phyloP scores from a whole-genome alignment of 2,888 invertebrate genomes.

The Synergus umbraculus region DNA sequence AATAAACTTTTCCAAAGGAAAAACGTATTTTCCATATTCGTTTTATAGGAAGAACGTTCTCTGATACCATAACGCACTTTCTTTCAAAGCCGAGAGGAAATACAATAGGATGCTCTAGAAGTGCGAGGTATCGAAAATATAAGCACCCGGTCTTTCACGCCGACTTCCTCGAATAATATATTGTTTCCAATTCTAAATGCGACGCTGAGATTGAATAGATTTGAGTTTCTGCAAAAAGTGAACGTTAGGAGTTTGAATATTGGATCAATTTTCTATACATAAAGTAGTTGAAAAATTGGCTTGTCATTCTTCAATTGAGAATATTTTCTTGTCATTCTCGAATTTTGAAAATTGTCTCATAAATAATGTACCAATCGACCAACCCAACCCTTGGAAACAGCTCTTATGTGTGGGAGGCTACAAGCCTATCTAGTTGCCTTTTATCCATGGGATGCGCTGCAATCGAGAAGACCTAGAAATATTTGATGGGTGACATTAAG shows the following conservation, averaged over 20 bases:
- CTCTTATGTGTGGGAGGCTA: background rate
- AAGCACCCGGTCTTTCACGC: background rate
- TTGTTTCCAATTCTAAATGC: background rate
- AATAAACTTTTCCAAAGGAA: background rate
- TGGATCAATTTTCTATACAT: no score
- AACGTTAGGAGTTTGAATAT: no score
- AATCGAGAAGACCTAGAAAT: background rate
- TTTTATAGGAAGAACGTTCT: background rate
- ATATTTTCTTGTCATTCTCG: no score
- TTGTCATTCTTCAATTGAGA: no score
- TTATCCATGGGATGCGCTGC: background rate
- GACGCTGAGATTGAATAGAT: no score
- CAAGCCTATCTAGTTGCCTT: background rate
- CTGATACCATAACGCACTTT: conserved; percentile 37
- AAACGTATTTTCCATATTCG: conserved; percentile 11
- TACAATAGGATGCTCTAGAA: conserved; percentile 1
- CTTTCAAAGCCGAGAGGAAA: background rate
- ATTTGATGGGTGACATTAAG: background rate
- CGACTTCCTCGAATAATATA: background rate
- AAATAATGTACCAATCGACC: no score
- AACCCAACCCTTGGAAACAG: no score
- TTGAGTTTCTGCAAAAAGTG: no score
- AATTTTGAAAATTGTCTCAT: no score
- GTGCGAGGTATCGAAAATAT: conserved; percentile 10
- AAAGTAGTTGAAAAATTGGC: no score